Conservation (phyloP, 1,140 invertebrate genomes). For the Hyphantria cunea region DNA sequence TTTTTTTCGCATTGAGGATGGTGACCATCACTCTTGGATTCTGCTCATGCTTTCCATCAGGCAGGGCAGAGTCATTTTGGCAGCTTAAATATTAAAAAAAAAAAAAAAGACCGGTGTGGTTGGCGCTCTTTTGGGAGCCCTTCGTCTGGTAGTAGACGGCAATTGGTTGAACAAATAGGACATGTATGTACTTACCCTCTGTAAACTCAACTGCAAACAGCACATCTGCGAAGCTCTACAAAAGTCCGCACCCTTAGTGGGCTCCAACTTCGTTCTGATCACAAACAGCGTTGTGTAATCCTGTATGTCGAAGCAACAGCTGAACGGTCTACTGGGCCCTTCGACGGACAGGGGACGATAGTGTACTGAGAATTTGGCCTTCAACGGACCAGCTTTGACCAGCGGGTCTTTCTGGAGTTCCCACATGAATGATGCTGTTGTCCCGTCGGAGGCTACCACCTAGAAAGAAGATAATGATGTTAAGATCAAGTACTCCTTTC, state of each 20-base stretch:
- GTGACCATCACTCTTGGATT: too few relatives aligned
- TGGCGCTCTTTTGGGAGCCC: too few relatives aligned
- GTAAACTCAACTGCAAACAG: slow-evolving; percentile 87
- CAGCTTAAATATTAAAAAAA: too few relatives aligned
- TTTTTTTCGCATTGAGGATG: too few relatives aligned
- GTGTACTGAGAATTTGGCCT: slow-evolving; percentile 86
- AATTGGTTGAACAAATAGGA: too few relatives aligned
- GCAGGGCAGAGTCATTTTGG: too few relatives aligned
- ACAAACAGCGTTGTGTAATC: slow-evolving; percentile 90
- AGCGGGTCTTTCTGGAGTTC: slow-evolving; percentile 86
- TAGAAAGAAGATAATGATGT: slow-evolving; percentile 37
- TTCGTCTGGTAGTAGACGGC: too few relatives aligned
- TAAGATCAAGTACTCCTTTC: background rate
- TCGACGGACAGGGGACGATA: slow-evolving; percentile 83
- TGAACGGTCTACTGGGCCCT: slow-evolving; percentile 76
- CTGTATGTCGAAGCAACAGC: slow-evolving; percentile 83
- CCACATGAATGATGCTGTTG: slow-evolving; percentile 92
- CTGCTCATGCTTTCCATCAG: too few relatives aligned
- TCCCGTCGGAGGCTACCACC: slow-evolving; percentile 82
- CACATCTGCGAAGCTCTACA: slow-evolving; percentile 94
- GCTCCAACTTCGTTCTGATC: slow-evolving; percentile 90
- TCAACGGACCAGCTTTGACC: slow-evolving; percentile 83
- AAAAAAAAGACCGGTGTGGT: too few relatives aligned
- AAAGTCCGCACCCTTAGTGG: slow-evolving; percentile 91
- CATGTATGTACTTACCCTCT: slow-evolving; percentile 63